Percentiles rank a stretch among this genome's conserved stretches.
Evolutionary conservation across 1,140 invertebrate genomes (phyloP).

Genomic region (Eupeodes corollae): DNA sequence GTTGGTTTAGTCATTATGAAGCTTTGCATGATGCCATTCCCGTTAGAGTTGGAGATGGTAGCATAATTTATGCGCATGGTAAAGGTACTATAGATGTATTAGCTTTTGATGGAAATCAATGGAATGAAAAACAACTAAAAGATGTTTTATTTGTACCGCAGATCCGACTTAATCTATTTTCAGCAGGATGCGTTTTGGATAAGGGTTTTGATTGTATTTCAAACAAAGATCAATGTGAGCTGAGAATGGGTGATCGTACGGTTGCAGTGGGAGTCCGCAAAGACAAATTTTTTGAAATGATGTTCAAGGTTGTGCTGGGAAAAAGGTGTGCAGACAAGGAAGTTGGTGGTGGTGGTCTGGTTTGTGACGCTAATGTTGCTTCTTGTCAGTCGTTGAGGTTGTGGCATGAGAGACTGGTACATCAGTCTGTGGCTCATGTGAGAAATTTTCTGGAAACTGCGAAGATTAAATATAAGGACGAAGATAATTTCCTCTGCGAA

Average conservation of each 20-base stretch:
- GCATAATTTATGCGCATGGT: not conserved
- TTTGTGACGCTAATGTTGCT: slow-evolving; percentile 16
- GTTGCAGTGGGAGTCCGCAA: slow-evolving; percentile 27
- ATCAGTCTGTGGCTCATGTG: slow-evolving; percentile 35
- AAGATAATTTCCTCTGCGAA: slow-evolving; percentile 23
- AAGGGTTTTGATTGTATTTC: too few relatives aligned
- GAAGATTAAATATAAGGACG: slow-evolving; percentile 3
- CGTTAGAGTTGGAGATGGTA: not conserved
- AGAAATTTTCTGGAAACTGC: slow-evolving; percentile 25
- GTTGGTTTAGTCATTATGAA: not conserved
- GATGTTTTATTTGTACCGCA: slow-evolving; percentile 32
- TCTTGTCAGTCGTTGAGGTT: slow-evolving; percentile 14
- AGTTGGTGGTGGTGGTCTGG: not conserved
- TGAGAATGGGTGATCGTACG: too few relatives aligned
- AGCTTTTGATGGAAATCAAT: not conserved
- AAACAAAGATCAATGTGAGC: too few relatives aligned
- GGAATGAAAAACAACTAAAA: slow-evolving; percentile 1
- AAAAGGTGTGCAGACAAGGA: not conserved
- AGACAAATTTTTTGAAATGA: slow-evolving; percentile 26
- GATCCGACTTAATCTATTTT: too few relatives aligned
- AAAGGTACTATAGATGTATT: not conserved
- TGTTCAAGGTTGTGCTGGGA: slow-evolving; percentile 8
- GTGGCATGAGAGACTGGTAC: slow-evolving; percentile 35
- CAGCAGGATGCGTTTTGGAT: too few relatives aligned
- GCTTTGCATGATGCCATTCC: not conserved